A percentile compares a stretch with the other conserved stretches of the same genome.
Evolutionary conservation across 2,797 vertebrate species (phyloP).

Genomic region (Gallinago nigripennis): DNA sequence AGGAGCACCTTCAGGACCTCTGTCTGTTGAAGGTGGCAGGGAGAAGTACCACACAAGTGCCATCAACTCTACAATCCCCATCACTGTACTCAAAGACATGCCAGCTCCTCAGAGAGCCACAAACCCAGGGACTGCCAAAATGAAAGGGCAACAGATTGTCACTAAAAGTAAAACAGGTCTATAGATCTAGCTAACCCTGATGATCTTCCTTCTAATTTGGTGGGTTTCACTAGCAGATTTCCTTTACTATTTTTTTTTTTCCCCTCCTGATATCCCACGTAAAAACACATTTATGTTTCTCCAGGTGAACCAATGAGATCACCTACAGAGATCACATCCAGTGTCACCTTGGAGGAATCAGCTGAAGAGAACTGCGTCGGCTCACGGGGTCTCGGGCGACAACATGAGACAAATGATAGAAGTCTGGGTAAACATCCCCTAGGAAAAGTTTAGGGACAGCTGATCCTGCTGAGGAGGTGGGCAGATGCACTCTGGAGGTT

Average conservation of each 20-base stretch:
- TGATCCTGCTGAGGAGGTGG: neutral
- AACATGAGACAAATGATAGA: neutral
- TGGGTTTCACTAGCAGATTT: neutral
- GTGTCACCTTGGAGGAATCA: neutral
- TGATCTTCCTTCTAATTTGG: neutral
- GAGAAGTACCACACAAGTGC: neutral
- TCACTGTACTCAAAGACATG: accelerated
- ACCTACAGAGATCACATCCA: neutral
- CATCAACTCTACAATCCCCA: neutral
- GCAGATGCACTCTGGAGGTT: neutral
- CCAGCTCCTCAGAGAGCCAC: neutral
- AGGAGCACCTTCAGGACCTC: neutral
- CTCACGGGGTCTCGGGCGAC: neutral
- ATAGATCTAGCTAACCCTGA: neutral
- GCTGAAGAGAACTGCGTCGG: neutral
- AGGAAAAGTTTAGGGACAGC: neutral
- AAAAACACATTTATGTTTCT: neutral
- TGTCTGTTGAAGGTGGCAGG: neutral
- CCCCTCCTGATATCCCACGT: no score
- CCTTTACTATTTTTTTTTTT: neutral
- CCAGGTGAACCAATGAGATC: neutral
- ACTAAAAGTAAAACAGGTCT: neutral
- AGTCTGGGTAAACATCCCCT: neutral
- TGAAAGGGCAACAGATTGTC: neutral
- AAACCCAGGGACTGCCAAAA: neutral